Conservation (phyloP, 2,113 vertebrate species). For the Coreoperca whiteheadi region DNA sequence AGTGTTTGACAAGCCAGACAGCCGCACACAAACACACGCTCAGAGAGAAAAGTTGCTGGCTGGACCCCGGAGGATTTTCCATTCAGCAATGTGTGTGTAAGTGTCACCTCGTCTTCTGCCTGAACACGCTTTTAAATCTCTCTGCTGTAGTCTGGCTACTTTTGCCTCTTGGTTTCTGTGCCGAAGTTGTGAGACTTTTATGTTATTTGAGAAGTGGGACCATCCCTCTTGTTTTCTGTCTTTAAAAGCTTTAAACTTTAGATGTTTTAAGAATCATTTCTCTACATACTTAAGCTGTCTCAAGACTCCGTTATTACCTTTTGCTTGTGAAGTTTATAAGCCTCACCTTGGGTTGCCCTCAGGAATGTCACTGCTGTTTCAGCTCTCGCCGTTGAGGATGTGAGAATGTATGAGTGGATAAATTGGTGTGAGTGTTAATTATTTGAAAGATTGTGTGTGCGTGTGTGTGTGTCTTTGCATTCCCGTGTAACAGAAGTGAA, state of each 20-base stretch:
- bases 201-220: background rate
- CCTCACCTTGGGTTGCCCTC: slow-evolving; percentile 1
- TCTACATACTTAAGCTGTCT: background rate
- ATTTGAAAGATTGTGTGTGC: slow-evolving; percentile 10
- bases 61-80: slow-evolving; percentile 67
- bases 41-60: slow-evolving; percentile 53
- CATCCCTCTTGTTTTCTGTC: background rate
- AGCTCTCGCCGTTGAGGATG: background rate
- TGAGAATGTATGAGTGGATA: background rate
- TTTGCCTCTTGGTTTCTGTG: background rate
- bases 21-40: slow-evolving; percentile 44
- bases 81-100: slow-evolving; percentile 77
- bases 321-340: background rate
- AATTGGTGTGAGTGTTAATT: background rate
- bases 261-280: background rate
- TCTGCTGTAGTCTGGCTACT: background rate
- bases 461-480: slow-evolving; percentile 12
- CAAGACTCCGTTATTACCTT: background rate
- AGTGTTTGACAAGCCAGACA: slow-evolving; percentile 65
- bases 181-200: background rate
- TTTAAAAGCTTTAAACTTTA: background rate
- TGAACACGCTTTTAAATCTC: slow-evolving; percentile 37
- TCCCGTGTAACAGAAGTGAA: slow-evolving; percentile 49
- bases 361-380: slow-evolving; percentile 23
- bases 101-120: slow-evolving; percentile 63